A percentile compares a stretch with the other conserved stretches of the same genome.
These are phyloP conservation scores for Drosophila eohydei DNA, from an alignment of 2,888 invertebrate species.

Conservation along the genomic window DNA sequence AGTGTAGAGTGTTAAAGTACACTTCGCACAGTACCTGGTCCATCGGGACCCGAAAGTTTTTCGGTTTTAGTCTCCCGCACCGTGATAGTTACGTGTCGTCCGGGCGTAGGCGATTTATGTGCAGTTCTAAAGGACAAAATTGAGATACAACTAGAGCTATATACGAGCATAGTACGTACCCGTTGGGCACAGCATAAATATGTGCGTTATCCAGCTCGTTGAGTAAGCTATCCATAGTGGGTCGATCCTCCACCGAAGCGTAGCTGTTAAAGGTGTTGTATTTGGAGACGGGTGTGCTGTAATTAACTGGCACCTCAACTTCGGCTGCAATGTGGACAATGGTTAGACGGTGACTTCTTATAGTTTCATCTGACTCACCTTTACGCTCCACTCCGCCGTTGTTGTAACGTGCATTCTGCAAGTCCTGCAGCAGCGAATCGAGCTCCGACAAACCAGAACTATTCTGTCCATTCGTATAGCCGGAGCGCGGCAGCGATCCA, in stretches of 20 bases:
- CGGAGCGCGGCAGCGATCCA: constrained; percentile 75
- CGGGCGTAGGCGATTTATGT: constrained; percentile 83
- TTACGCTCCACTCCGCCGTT: constrained; percentile 84
- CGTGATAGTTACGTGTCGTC: constrained; percentile 87
- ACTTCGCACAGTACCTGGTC: constrained; percentile 75
- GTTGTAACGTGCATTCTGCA: constrained; percentile 91
- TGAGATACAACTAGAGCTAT: neutral
- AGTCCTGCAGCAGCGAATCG: constrained; percentile 95
- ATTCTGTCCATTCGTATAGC: constrained; percentile 66
- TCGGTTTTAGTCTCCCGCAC: constrained; percentile 87
- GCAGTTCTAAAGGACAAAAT: constrained; percentile 53
- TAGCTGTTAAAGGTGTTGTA: constrained; percentile 82
- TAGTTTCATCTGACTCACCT: constrained; percentile 78
- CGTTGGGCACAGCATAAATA: constrained; percentile 89
- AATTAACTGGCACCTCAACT: constrained; percentile 77
- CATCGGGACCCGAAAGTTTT: constrained; percentile 85
- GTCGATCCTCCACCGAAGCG: constrained; percentile 86
- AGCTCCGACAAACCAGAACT: constrained; percentile 92
- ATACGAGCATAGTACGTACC: constrained; percentile 85
- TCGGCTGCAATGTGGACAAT: constrained; percentile 56
- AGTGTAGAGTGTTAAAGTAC: neutral
- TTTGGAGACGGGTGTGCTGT: constrained; percentile 85
- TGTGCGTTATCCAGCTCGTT: constrained; percentile 90
- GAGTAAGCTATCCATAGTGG: constrained; percentile 94
- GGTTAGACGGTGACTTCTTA: neutral